Base-by-base conservation (phyloP, 2,888 invertebrate species). In the Andrena dorsata region DNA sequence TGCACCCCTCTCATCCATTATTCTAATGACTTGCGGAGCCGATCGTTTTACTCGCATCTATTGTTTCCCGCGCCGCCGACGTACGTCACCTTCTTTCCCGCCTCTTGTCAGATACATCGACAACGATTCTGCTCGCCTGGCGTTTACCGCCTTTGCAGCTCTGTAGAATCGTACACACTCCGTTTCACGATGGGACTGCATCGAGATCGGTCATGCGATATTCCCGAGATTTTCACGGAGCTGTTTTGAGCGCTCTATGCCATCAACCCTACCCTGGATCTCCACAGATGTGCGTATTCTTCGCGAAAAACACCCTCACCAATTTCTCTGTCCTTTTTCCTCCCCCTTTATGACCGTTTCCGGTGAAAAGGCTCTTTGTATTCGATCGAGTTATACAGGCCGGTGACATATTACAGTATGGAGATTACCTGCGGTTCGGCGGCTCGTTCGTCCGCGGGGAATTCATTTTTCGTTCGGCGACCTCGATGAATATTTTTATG, bases 391-490 rank as follows among this genome's bases (percentile, higher is more conserved):
- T 76, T 73, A 73, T 73, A 69, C 82, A 64, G 82, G 13, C 60
- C 68, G 47, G 51, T 61, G 76, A 68, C 69, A 70, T 65, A 61
- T 73, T 51, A 70, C 60, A 35, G 72, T 76, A 82, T 76, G 81
- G 76, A 82, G 60, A 81, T 81, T 66, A 13, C 58, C 32, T 53
- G 49, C 28, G 10, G n/a, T 63, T 65, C 68, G 69, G 20, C 26
- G 58, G 8, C 63, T 35, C 77, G 58, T 56, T 35, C 72, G 61
- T 71, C 41, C 73, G 68, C 61, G 51, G 70, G 64, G 76, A 82
- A 84, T 84, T 82, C 73, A 81, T 80, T 79, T 78, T 76, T 76
- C 83, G 76, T 86, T 71, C 83, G 78, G 63, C 74, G 78, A 80
- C 76, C 76, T 75, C 78, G 74, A 68, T 78, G 78, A 76, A 83